These are phyloP conservation scores for Sebastes alutus DNA, from an alignment of 2,797 vertebrate genomes.

Conservation along the genomic window DNA sequence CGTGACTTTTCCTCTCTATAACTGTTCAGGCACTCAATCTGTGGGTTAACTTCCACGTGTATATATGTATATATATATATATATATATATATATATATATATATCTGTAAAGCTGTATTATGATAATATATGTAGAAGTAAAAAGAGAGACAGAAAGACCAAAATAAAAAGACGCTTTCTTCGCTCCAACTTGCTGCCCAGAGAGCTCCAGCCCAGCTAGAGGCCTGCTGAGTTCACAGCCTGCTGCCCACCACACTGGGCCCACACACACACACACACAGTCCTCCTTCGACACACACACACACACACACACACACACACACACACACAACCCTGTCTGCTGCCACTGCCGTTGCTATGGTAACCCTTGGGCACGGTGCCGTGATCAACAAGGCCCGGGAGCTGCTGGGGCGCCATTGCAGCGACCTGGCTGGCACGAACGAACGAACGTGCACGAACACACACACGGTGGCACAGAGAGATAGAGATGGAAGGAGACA, in stretches of 20 bases:
- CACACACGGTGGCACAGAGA: not conserved
- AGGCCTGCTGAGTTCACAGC: constrained; percentile 76
- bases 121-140: not conserved
- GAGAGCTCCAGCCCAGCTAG: constrained; percentile 54
- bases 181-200: constrained; percentile 50
- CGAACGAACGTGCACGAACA: constrained; percentile 12
- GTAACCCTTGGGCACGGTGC: constrained; percentile 78
- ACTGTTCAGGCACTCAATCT: not conserved
- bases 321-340: constrained; percentile 65
- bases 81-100: accelerated
- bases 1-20: too few species aligned
- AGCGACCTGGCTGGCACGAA: constrained; percentile 70
- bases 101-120: not conserved
- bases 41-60: not conserved
- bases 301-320: constrained; percentile 46
- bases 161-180: constrained; percentile 43
- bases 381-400: constrained; percentile 76
- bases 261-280: constrained; percentile 43
- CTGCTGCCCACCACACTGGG: constrained; percentile 71
- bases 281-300: constrained; percentile 18
- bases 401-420: constrained; percentile 75
- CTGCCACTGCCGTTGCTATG: constrained; percentile 79
- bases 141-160: not conserved
- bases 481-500: constrained; percentile 30
- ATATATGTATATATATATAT: not conserved